Percentiles rank a stretch among this genome's conserved stretches.
Evolutionary conservation across 2,113 vertebrate genomes (phyloP).

Genomic region (Pollachius pollachius): DNA sequence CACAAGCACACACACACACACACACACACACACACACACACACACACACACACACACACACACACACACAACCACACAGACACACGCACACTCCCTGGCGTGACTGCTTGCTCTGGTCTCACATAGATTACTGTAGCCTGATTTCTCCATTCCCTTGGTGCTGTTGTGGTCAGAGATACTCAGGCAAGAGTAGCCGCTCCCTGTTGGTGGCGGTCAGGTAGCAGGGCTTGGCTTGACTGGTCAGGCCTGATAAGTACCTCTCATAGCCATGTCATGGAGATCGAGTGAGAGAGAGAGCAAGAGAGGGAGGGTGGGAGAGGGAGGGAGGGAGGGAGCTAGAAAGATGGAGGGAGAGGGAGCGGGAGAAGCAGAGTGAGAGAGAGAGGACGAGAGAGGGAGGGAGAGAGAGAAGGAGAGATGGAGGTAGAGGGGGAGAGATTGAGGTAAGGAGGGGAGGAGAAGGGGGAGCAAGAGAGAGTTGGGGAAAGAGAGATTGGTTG

Average conservation of each 20-base stretch:
- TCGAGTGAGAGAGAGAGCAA: not conserved
- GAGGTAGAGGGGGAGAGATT: conserved; percentile 13
- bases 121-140: conserved; percentile 91
- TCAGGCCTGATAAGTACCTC: conserved; percentile 62
- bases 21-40: conserved; percentile 20
- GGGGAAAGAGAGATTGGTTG: no score
- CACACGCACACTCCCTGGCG: conserved; percentile 42
- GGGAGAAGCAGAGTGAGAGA: conserved; percentile 35
- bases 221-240: conserved; percentile 70
- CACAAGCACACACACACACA: not conserved
- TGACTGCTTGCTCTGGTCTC: conserved; percentile 65
- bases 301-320: not conserved
- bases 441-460: not conserved
- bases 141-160: conserved; percentile 92
- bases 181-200: conserved; percentile 87
- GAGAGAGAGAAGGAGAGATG: conserved; percentile 9
- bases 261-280: conserved; percentile 24
- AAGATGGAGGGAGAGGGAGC: conserved; percentile 18
- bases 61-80: not conserved
- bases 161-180: conserved; percentile 95
- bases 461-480: not conserved
- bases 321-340: not conserved
- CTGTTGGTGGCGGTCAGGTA: conserved; percentile 83
- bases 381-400: conserved; percentile 4
- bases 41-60: conserved; percentile 21